Base-by-base conservation (phyloP, 2,113 vertebrate species). In the Grus americana region DNA sequence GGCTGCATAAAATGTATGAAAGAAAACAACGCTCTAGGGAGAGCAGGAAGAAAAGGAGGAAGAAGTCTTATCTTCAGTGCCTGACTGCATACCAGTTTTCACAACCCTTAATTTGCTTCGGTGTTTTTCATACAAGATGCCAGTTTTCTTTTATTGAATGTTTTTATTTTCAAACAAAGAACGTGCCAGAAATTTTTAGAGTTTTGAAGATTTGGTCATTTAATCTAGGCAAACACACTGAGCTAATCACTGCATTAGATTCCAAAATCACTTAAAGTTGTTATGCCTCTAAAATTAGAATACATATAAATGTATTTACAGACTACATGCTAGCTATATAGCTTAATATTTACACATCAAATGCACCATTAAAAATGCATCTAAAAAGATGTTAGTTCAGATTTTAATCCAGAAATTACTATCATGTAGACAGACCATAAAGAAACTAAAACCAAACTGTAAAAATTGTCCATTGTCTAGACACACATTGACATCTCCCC, bases 101-200 rank as follows among this genome's bases (percentile, higher is more conserved):
- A 86, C 50, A 11, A 79, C 19, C 49, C 59, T 52, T 84, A 62
- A 91, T 95, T 92, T 91, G 61, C 58, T 84, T 92, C 32, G 12
- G 34, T 32, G 54, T 55, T 91, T 94, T 95, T 91, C 84, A 87
- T 23, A 67, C 30, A 73, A 93, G 82, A 94, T 34, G 26, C 6
- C 54, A 44, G 54, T 61, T 83, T 79, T 93, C 52, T 87, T 74
- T 78, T 86, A 90, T 46, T 59, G 12, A 95, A 30, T 76, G 90
- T 62, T 76, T 96, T 89, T 86, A 87, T 95, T 96, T 97, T 78
- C 83, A 92, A 95, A 94, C 78, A 91, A 86, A 91, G 24, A 89
- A 92, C 17, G 26, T 71, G 88, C 27, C 74, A 94, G 63, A 98
- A 88, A 55, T 88, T 88, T 96, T 79, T 49, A 22, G 34, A 88